Evolutionary conservation across 2,888 invertebrate species (phyloP).

Genomic region (Dicranocentrus wangi): DNA sequence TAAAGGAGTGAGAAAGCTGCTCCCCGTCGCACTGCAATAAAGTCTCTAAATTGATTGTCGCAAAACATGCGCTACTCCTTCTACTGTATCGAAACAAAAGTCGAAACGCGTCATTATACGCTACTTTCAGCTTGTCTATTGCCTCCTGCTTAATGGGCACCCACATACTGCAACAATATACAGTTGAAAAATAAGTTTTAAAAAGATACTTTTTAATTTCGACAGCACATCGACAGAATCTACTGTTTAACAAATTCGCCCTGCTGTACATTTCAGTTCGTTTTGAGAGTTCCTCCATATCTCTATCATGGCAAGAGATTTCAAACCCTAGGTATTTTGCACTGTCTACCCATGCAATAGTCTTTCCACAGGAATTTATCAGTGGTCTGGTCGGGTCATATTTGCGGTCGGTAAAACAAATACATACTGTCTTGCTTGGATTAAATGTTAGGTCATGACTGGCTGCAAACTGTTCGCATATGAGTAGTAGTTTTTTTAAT

Average conservation of each 20-base stretch:
- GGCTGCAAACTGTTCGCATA: conserved; percentile 5
- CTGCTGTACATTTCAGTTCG: not conserved
- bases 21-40: not conserved
- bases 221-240: not conserved
- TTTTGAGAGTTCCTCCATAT: not conserved
- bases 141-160: not conserved
- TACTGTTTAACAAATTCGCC: conserved; percentile 3
- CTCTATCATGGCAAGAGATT: not conserved
- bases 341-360: not conserved
- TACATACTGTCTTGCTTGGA: conserved; percentile 12
- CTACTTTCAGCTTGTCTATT: conserved; percentile 7
- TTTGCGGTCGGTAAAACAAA: not conserved
- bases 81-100: conserved; percentile 6
- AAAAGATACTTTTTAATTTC: conserved; percentile 28
- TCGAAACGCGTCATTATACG: conserved; percentile 34
- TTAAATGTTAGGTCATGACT: conserved; percentile 11
- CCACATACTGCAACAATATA: conserved; percentile 32
- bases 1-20: conserved; percentile 11
- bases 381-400: not conserved
- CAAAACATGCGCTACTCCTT: conserved; percentile 21
- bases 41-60: conserved; percentile 1
- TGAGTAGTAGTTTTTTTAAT: not conserved
- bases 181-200: conserved; percentile 11
- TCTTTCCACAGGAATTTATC: conserved; percentile 1
- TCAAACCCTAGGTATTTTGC: conserved; percentile 12